Conservation (phyloP, 2,113 vertebrate species). For the Toxostoma redivivum region DNA sequence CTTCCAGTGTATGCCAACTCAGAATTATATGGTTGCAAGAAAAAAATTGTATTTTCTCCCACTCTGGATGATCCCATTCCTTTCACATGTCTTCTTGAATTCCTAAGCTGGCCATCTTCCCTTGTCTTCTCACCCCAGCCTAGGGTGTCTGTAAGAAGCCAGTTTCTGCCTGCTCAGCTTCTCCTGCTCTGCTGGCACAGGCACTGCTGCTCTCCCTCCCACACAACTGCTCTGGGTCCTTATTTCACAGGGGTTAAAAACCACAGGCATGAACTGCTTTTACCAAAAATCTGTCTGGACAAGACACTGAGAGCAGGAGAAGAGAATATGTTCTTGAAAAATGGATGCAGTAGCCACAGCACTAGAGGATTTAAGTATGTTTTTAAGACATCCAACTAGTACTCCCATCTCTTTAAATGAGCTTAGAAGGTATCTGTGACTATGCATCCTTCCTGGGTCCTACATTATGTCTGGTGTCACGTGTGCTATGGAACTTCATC, state of each 20-base stretch:
- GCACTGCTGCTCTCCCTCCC: background rate
- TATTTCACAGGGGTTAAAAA: background rate
- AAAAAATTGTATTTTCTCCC: background rate
- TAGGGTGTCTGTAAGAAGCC: background rate
- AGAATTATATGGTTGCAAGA: background rate
- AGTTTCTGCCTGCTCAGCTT: background rate
- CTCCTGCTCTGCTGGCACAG: background rate
- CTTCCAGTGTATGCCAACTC: background rate
- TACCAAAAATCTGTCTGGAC: background rate
- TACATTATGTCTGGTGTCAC: background rate
- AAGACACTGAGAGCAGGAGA: background rate
- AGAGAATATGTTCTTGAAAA: background rate
- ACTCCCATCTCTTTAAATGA: background rate
- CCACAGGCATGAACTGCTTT: background rate
- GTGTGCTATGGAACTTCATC: background rate
- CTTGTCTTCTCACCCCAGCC: background rate
- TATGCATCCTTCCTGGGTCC: background rate
- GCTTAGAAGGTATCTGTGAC: background rate
- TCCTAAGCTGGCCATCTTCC: background rate
- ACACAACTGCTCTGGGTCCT: background rate
- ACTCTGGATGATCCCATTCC: background rate
- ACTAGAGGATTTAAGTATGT: background rate
- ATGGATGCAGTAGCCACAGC: background rate
- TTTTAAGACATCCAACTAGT: background rate
- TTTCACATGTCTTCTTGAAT: background rate